Evolutionary conservation across 2,113 vertebrate genomes (phyloP), one percentile per base, ranked within the genome.

Genomic region (Falco punctatus): DNA sequence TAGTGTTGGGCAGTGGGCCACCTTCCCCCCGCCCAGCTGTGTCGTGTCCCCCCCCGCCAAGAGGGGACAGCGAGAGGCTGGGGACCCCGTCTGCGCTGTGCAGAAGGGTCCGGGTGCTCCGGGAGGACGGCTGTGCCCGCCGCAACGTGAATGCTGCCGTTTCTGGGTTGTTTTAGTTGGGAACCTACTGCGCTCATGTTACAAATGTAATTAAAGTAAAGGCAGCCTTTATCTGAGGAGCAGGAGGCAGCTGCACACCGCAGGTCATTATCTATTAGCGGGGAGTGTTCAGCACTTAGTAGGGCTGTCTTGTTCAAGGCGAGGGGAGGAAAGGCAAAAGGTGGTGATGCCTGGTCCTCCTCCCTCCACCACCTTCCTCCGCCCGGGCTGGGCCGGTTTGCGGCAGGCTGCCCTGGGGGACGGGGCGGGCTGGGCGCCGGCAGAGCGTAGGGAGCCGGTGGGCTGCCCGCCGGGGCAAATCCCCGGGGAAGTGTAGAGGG

Each of bases 191-290:
- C 30, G 40, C 87, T 96, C 90, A 69, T 33, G 88, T 96, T 96
- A 93, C 96, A 94, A 96, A 97, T 81, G 86, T 49, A 92, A 96
- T 96, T 96, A 96, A 88, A 88, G 92, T 72, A 95, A 92, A 81
- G 94, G 90, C 83, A 78, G 86, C 83, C 96, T 95, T 97, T 90
- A 93, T 93, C 90, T 87, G 86, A 85, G 80, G 73, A 91, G 82
- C 16, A 24, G 95, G 86, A 94, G 88, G 90, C 96, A 96, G 94
- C 92, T 96, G 92, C 85, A 88, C 95, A 94, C 90, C 69, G 86
- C 90, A 48, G 96, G 94, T 95, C 96, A 81, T 90, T 74, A 95
- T 91, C 96, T 95, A 97, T 96, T 94, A 97, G 88, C 38, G 40
- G 70, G 49, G 61, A 62, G 73, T 4, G 62, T 54, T 93, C 92